Percentiles rank a stretch among this genome's conserved stretches.
These are phyloP conservation scores for Microchirus variegatus DNA, from an alignment of 2,797 vertebrate genomes.

Conservation along the genomic window DNA sequence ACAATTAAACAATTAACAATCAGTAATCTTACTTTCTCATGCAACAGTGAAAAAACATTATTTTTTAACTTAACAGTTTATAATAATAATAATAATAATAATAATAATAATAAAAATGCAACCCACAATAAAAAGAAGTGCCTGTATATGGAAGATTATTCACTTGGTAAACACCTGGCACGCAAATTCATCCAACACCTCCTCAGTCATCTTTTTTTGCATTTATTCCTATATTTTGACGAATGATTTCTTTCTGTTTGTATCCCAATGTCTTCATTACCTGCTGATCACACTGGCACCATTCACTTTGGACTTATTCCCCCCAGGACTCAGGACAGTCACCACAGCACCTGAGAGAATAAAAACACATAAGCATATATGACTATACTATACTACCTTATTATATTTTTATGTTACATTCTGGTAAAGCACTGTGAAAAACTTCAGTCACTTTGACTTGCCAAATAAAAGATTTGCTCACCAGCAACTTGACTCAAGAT, in stretches of 20 bases:
- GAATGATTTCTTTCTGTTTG: neutral
- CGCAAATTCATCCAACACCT: neutral
- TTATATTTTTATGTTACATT: neutral
- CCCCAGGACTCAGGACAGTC: slow-evolving; percentile 71
- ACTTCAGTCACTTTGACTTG: neutral
- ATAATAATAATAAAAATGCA: too few species aligned
- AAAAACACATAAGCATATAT: slow-evolving; percentile 14
- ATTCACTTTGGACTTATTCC: slow-evolving; percentile 69
- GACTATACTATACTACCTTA: neutral
- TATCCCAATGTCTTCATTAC: slow-evolving; percentile 63
- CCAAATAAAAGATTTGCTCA: slow-evolving; percentile 58
- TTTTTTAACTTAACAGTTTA: too few species aligned
- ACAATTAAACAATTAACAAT: neutral
- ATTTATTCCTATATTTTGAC: too few species aligned
- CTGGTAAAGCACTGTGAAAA: neutral
- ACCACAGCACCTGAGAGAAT: slow-evolving; percentile 75
- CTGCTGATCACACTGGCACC: slow-evolving; percentile 78
- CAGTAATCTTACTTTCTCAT: too few species aligned
- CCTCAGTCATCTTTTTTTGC: neutral
- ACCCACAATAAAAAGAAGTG: neutral
- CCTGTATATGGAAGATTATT: neutral
- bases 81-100: too few species aligned
- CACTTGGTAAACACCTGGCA: neutral
- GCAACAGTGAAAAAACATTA: too few species aligned
- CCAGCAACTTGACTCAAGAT: slow-evolving; percentile 80